phyloP scores from a whole-genome alignment of 2,888 invertebrate genomes.

The Scaptodrosophila latifasciaeformis region DNA sequence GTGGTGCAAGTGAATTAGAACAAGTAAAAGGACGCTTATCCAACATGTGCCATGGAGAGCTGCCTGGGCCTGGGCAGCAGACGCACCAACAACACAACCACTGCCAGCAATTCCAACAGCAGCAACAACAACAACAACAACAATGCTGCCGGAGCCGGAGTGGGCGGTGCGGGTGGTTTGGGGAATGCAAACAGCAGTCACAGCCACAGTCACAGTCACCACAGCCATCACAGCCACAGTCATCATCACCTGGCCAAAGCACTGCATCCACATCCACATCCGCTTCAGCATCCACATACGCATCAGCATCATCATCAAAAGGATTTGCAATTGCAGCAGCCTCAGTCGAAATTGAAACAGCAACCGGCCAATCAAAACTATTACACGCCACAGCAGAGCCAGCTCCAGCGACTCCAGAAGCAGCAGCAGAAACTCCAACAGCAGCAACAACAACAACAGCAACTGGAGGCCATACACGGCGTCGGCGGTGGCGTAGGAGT shows the following conservation, averaged over 20 bases:
- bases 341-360: slow-evolving; percentile 40
- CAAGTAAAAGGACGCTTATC: too few relatives aligned
- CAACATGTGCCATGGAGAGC: slow-evolving; percentile 75
- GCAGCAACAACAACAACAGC: slow-evolving; percentile 28
- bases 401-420: slow-evolving; percentile 51
- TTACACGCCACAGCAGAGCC: slow-evolving; percentile 54
- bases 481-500: slow-evolving; percentile 9
- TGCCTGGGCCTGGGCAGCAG: slow-evolving; percentile 73
- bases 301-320: slow-evolving; percentile 21
- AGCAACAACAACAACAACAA: slow-evolving; percentile 38
- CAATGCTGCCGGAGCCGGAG: slow-evolving; percentile 14
- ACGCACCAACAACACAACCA: slow-evolving; percentile 60
- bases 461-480: slow-evolving; percentile 40
- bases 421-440: slow-evolving; percentile 42
- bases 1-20: slow-evolving; percentile 1
- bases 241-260: slow-evolving; percentile 41
- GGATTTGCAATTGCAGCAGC: slow-evolving; percentile 16
- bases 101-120: slow-evolving; percentile 38
- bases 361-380: slow-evolving; percentile 55
- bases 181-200: slow-evolving; percentile 23
- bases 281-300: slow-evolving; percentile 42
- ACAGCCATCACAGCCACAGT: slow-evolving; percentile 33
- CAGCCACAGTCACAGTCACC: slow-evolving; percentile 42
- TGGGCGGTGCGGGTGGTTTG: too few relatives aligned
- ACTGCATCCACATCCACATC: slow-evolving; percentile 22